Evolutionary conservation across 2,113 vertebrate genomes (phyloP).

Genomic region (Thalassoma bifasciatum): DNA sequence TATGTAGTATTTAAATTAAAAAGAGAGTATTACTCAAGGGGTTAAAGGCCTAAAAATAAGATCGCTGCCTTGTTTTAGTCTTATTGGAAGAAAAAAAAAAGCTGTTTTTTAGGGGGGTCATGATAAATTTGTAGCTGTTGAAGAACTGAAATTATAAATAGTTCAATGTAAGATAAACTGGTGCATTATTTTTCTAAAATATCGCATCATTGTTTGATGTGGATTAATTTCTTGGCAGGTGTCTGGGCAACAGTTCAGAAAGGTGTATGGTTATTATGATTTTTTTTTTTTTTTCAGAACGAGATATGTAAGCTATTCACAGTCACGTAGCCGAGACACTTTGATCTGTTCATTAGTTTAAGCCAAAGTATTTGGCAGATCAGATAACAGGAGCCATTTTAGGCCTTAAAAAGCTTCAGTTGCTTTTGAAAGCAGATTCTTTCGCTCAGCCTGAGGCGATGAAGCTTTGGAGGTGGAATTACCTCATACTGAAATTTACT

Average conservation of each 20-base stretch:
- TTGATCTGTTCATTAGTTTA: conserved; percentile 74
- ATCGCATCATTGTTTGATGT: not conserved
- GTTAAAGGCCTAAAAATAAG: no score
- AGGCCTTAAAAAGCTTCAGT: conserved; percentile 68
- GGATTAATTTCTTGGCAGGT: conserved; percentile 33
- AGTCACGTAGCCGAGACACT: conserved; percentile 47
- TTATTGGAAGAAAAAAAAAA: no score
- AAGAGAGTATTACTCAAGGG: no score
- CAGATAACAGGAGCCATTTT: conserved; percentile 75
- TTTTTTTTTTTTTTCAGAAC: not conserved
- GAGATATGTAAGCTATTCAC: conserved; percentile 46
- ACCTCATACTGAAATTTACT: conserved; percentile 62
- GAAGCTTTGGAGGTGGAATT: conserved; percentile 59
- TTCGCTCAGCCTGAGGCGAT: conserved; percentile 66
- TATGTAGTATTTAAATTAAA: no score
- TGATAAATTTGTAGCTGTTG: no score
- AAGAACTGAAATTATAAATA: not conserved
- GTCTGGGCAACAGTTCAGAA: conserved; percentile 10
- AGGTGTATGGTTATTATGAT: not conserved
- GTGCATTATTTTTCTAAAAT: not conserved
- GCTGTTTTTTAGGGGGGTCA: no score
- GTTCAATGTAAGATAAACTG: no score
- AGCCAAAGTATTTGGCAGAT: conserved; percentile 67
- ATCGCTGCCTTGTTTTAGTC: no score
- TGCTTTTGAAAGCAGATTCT: conserved; percentile 79